A percentile compares a stretch with the other conserved stretches of the same genome.
phyloP scores from a whole-genome alignment of 2,888 invertebrate species.

The Herminia tarsipennalis region DNA sequence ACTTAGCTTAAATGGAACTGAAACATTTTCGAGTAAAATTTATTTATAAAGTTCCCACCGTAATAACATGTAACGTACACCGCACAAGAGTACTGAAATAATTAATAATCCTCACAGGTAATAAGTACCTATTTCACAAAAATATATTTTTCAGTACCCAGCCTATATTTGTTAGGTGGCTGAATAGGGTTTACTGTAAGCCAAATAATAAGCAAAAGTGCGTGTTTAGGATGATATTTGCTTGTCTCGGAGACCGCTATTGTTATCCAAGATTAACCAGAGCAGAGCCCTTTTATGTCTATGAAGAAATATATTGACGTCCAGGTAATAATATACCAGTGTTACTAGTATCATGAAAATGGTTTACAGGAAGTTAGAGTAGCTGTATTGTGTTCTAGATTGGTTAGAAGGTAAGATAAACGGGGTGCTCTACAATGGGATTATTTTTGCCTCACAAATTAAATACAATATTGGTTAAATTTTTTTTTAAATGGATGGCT shows the following conservation, averaged over 20 bases:
- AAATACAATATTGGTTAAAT: too few relatives aligned
- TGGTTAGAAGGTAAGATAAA: too few relatives aligned
- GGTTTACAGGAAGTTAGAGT: background rate
- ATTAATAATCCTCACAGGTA: background rate
- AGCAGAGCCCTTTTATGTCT: slow-evolving; percentile 27
- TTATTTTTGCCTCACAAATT: too few relatives aligned
- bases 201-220: slow-evolving; percentile 39
- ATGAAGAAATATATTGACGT: slow-evolving; percentile 19
- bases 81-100: background rate
- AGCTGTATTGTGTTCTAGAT: too few relatives aligned
- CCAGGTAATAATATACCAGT: slow-evolving; percentile 13
- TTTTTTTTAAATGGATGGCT: too few relatives aligned
- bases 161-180: slow-evolving; percentile 12
- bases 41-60: too few relatives aligned
- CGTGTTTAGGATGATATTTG: slow-evolving; percentile 44
- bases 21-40: too few relatives aligned
- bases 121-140: background rate
- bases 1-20: too few relatives aligned
- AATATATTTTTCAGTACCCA: slow-evolving; percentile 15
- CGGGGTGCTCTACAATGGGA: too few relatives aligned
- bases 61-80: too few relatives aligned
- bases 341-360: slow-evolving; percentile 8
- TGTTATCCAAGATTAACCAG: slow-evolving; percentile 40
- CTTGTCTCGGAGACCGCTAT: slow-evolving; percentile 29
- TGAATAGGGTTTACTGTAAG: slow-evolving; percentile 29